Conservation (phyloP, 2,113 vertebrate genomes). For the Pleuronectes platessa region DNA sequence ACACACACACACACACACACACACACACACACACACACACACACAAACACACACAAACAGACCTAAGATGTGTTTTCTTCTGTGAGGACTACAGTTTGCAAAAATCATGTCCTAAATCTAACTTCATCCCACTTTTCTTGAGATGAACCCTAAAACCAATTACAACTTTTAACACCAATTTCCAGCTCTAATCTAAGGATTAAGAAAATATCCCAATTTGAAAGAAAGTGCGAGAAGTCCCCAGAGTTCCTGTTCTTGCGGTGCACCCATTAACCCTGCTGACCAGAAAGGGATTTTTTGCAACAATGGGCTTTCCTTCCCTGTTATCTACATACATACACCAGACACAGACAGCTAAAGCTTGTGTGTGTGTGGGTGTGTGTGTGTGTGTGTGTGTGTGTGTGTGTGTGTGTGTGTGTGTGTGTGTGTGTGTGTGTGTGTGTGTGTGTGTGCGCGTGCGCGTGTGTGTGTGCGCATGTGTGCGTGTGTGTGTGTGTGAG, state of each 20-base stretch:
- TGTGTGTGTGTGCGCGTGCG: too few species aligned
- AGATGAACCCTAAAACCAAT: constrained; percentile 5
- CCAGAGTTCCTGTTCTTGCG: not conserved
- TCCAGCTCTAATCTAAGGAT: not conserved
- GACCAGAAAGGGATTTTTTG: constrained; percentile 19
- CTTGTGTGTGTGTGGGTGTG: constrained; percentile 21
- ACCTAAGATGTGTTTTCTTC: too few species aligned
- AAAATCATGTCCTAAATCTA: not conserved
- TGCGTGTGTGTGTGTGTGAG: constrained; percentile 23
- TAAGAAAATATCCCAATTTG: not conserved
- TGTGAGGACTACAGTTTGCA: not conserved
- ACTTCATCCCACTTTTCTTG: not conserved
- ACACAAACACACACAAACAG: too few species aligned
- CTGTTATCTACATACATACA: constrained; percentile 64
- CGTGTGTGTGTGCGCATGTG: too few species aligned
- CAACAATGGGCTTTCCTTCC: constrained; percentile 50
- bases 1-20: too few species aligned
- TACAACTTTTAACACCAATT: not conserved
- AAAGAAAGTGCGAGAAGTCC: not conserved
- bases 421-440: constrained; percentile 13
- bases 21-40: too few species aligned
- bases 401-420: not conserved
- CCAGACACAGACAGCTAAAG: constrained; percentile 26
- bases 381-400: constrained; percentile 20
- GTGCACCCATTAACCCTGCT: constrained; percentile 45